Conservation (phyloP, 2,113 vertebrate species). For the Siniperca knerii region DNA sequence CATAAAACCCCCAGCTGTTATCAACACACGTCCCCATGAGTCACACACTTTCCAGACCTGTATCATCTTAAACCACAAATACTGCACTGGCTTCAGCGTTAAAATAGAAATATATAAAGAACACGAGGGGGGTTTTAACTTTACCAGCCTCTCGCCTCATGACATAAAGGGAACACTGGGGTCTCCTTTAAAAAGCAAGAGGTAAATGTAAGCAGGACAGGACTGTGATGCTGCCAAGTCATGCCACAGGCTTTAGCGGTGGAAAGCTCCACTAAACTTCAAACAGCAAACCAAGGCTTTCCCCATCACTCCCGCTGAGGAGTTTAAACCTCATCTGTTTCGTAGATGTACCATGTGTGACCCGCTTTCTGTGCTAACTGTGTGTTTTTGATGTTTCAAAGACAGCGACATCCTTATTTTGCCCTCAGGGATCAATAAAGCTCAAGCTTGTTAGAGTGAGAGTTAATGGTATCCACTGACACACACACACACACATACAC, state of each 20-base stretch:
- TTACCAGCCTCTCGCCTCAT: conserved; percentile 28
- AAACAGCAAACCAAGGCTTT: conserved; percentile 33
- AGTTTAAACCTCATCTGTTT: conserved; percentile 13
- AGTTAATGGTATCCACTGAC: conserved; percentile 37
- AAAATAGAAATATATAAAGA: conserved; percentile 32
- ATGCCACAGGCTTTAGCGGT: background rate
- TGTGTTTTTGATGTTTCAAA: conserved; percentile 46
- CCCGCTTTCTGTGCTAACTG: background rate
- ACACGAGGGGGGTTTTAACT: background rate
- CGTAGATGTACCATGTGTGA: conserved; percentile 18
- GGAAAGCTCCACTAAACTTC: conserved; percentile 53
- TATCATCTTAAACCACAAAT: conserved; percentile 30
- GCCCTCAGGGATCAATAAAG: conserved; percentile 56
- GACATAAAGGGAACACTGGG: conserved; percentile 1
- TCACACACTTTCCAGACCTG: conserved; percentile 64
- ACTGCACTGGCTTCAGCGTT: background rate
- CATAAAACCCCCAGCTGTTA: conserved; percentile 47
- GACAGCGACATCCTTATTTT: conserved; percentile 29
- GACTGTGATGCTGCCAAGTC: conserved; percentile 11
- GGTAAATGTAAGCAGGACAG: conserved; percentile 18
- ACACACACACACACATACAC: background rate
- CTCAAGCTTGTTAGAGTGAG: conserved; percentile 31
- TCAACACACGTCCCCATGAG: conserved; percentile 40
- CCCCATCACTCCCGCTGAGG: conserved; percentile 7
- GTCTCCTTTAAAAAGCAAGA: conserved; percentile 17